Base-by-base conservation (phyloP, 2,113 vertebrate species). In the Ceyx cyanopectus region DNA sequence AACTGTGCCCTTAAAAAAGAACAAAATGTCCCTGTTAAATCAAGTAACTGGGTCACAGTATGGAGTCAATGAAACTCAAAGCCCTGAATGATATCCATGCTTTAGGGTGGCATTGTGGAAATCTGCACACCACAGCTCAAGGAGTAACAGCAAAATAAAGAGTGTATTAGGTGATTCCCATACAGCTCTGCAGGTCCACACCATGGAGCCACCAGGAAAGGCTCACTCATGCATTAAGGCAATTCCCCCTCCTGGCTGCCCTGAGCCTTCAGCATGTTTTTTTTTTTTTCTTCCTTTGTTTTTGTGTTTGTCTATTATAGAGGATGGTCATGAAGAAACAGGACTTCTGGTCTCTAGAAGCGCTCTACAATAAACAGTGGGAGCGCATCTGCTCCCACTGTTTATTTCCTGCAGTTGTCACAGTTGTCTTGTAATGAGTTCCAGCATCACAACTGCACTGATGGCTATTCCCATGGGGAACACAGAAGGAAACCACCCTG, bases 351-450 rank as follows among this genome's bases (percentile, higher is more conserved):
- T 82, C 83, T 75, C 84, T 73, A 29, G 34, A 34, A 34, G 34
- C 34, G 7, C 34, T 34, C 34, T 34, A 34, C 34, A 34, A 34
- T 34, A 34, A 34, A 34, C 34, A 34, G 34, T 34, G 34, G 74
- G 82, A 96, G 60, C 62, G 62, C 92, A 95, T 93, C 95, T 94
- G 92, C 79, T 95, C 70, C 41, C 70, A 54, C 67, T 94, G 86
- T 78, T 93, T 93, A 92, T 92, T 96, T 94, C 84, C 84, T 91
- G 95, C 87, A 90, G 83, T 72, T 12, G 34, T 91, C 79, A 63
- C 48, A 84, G 62, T 46, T 17, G 5, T 78, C 83, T 87, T 0
- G 0, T 87, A 89, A 95, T 89, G 69, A 85, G 80, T 87, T 93
- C 91, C 91, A 85, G 70, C 3, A 0, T 82, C 74, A 85, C 16